Conservation (phyloP, 2,797 vertebrate species). For the Apodemus agrarius region DNA sequence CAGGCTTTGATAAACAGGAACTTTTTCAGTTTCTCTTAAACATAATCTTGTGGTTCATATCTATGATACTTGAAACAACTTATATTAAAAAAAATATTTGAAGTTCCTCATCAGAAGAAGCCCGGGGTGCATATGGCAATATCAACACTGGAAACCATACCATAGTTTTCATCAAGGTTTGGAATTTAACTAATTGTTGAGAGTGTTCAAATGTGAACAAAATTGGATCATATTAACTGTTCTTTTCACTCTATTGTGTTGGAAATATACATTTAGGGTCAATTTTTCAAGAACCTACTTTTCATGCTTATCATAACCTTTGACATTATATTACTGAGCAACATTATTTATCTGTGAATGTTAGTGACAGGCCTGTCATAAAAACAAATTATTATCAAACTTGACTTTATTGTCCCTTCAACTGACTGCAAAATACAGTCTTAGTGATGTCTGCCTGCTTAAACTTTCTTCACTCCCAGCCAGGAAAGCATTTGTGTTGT, state of each 20-base stretch:
- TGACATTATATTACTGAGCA: background rate
- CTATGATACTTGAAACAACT: background rate
- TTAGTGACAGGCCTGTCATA: background rate
- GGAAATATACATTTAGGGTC: background rate
- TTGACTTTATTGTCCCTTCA: constrained; percentile 14
- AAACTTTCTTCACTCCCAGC: background rate
- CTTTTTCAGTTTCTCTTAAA: background rate
- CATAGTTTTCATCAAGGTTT: background rate
- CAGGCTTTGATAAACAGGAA: background rate
- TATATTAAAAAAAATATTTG: background rate
- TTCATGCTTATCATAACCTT: background rate
- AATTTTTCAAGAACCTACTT: background rate
- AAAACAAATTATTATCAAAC: background rate
- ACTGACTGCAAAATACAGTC: background rate
- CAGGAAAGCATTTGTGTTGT: background rate
- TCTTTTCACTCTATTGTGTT: background rate
- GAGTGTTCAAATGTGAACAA: background rate
- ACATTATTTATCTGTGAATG: background rate
- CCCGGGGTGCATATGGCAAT: fast-evolving
- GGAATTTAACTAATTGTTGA: background rate
- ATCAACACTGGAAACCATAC: fast-evolving
- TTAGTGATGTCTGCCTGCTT: background rate
- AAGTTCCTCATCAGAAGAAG: background rate
- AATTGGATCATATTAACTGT: background rate
- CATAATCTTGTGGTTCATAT: background rate